These are phyloP conservation scores for Tenodera sinensis DNA, from an alignment of 2,888 invertebrate species.

Conservation along the genomic window DNA sequence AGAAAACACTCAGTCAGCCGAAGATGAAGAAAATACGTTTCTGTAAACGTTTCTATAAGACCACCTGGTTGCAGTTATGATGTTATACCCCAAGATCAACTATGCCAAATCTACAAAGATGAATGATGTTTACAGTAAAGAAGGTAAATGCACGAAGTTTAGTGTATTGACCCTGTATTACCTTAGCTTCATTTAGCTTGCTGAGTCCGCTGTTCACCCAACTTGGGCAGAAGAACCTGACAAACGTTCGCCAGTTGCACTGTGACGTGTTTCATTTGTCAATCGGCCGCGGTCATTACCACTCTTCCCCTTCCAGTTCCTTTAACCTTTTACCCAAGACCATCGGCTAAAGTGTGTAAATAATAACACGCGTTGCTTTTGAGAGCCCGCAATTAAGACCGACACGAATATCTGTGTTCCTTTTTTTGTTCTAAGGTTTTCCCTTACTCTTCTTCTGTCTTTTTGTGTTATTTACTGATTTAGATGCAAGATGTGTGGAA, in stretches of 20 bases:
- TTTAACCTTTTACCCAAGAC: not conserved
- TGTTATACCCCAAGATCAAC: too few relatives aligned
- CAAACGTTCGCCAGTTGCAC: conserved; percentile 1
- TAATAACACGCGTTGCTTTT: conserved; percentile 5
- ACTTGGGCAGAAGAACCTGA: not conserved
- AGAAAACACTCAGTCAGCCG: too few relatives aligned
- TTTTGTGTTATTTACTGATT: conserved; percentile 21
- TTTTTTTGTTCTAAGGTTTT: not conserved
- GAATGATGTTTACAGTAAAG: too few relatives aligned
- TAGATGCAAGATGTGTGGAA: conserved; percentile 25
- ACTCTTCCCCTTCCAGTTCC: not conserved
- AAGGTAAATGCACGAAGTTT: too few relatives aligned
- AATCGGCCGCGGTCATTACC: not conserved
- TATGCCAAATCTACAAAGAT: too few relatives aligned
- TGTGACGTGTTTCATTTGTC: conserved; percentile 19
- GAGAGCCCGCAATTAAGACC: conserved; percentile 12
- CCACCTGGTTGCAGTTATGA: too few relatives aligned
- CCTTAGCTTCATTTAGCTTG: not conserved
- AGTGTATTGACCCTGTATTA: not conserved
- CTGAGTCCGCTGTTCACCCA: not conserved
- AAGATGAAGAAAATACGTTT: too few relatives aligned
- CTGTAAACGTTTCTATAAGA: too few relatives aligned
- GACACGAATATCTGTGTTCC: not conserved
- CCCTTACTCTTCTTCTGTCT: conserved; percentile 6
- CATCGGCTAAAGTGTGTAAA: not conserved